Base-by-base conservation (phyloP, 2,113 vertebrate genomes). In the Anas platyrhynchos region DNA sequence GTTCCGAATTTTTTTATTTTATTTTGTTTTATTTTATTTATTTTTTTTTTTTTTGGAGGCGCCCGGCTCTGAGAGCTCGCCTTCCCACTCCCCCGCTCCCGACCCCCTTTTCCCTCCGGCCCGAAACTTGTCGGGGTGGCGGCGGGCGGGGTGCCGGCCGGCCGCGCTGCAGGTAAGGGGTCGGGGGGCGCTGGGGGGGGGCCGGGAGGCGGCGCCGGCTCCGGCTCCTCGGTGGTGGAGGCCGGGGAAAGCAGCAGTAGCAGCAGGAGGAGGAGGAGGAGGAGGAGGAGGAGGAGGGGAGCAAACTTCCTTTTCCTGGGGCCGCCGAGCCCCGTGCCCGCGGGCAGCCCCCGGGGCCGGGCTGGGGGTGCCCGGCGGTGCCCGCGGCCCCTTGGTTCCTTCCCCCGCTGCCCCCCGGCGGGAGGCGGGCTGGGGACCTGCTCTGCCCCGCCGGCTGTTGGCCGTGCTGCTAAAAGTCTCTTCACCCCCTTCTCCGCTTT, bases 281-380 rank as follows among this genome's bases (percentile, higher is more conserved):
- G 44, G 44, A 75, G 36, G 84, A 48, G 83, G 55, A 67, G 72
- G 46, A 73, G 82, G 77, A 80, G 58, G 34, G 76, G 56, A 85
- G 67, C 81, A 93, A 93, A 91, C 92, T 95, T 94, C 92, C 94
- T 94, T 95, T 88, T 92, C 93, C 93, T 89, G 93, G 61, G 55
- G 86, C 89, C 86, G 71, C 52, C 38, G 54, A 41, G 36, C 83
- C 63, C 63, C 11, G 36, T 59, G 36, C 43, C 44, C 43, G 7
- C 20, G 26, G 55, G 61, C 43, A 41, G 31, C 36, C 32, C 27
- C 59, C 27, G 6, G 76, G 68, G 63, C 46, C 36, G 54, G 38
- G 46, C 46, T 9, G 18, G 46, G 46, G 46, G 46, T 46, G 46
- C 46, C 46, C 46, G 46, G 46, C 46, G 46, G 18, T 46, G 46